These are phyloP conservation scores for Pygocentrus nattereri DNA, from an alignment of 2,797 vertebrate species.

Conservation along the genomic window DNA sequence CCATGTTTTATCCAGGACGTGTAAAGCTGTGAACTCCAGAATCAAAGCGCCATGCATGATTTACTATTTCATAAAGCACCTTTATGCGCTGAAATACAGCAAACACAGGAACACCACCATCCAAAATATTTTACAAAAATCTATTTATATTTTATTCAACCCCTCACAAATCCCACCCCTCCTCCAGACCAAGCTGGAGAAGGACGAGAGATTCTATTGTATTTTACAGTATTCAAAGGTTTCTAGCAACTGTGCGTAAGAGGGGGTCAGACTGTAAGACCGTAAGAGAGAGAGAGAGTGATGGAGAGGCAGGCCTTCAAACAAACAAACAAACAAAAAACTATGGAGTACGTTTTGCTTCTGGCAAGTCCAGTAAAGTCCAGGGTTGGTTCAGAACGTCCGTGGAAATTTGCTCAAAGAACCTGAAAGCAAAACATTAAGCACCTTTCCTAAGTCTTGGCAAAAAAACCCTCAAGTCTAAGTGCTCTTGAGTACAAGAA, in stretches of 20 bases:
- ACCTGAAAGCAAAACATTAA: slow-evolving; percentile 4
- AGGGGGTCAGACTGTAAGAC: neutral
- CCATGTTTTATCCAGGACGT: too few relatives aligned
- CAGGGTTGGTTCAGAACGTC: slow-evolving; percentile 1
- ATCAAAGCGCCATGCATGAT: neutral
- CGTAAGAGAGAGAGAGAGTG: neutral
- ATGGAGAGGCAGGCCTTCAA: neutral
- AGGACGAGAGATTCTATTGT: slow-evolving; percentile 32
- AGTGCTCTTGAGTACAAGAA: slow-evolving; percentile 48
- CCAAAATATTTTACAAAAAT: slow-evolving; percentile 7
- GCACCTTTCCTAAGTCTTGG: slow-evolving; percentile 35
- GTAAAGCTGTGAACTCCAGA: neutral
- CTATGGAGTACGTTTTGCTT: neutral
- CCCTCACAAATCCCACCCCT: neutral
- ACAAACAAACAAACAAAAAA: neutral
- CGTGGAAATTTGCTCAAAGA: neutral
- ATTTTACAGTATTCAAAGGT: slow-evolving; percentile 54
- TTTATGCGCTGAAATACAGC: neutral
- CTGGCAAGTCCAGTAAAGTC: slow-evolving; percentile 28
- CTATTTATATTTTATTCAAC: neutral
- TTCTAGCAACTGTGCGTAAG: neutral
- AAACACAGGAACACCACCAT: neutral
- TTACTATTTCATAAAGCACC: neutral
- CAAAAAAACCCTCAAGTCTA: slow-evolving; percentile 34
- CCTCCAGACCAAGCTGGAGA: neutral